phyloP scores from a whole-genome alignment of 2,797 vertebrate species.

The Buceros bicornis region DNA sequence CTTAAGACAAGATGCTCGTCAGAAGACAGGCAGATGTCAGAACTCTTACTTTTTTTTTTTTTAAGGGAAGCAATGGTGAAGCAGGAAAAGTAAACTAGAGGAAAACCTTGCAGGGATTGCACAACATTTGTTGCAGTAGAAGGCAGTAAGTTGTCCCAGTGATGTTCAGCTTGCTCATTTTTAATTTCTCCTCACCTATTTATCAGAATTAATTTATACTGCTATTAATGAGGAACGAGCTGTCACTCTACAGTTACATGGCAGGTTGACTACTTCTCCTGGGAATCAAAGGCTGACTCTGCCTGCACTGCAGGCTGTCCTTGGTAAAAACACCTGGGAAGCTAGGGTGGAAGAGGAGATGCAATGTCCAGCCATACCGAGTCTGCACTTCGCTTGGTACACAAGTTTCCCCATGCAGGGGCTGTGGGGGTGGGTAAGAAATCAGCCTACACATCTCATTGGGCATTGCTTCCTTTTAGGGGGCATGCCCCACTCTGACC shows the following conservation, averaged over 20 bases:
- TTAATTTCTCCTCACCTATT: constrained; percentile 18
- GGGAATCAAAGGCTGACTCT: background rate
- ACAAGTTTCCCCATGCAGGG: background rate
- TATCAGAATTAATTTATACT: constrained; percentile 18
- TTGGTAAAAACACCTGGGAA: background rate
- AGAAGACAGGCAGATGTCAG: background rate
- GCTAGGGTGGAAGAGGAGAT: background rate
- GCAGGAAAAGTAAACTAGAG: background rate
- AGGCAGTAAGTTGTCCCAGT: background rate
- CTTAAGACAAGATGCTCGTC: background rate
- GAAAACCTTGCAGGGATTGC: background rate
- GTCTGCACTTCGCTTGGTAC: background rate
- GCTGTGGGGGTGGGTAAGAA: background rate
- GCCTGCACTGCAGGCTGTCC: background rate
- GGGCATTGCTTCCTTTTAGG: fast-evolving
- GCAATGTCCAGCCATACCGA: background rate
- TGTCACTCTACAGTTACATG: background rate
- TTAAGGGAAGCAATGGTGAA: background rate
- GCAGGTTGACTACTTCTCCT: background rate
- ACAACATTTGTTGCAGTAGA: background rate
- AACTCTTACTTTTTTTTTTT: background rate
- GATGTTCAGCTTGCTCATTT: background rate
- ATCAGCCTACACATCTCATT: background rate
- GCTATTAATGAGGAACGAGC: constrained; percentile 11
- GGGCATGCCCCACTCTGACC: fast-evolving